Evolutionary conservation across 2,113 vertebrate species (phyloP), one percentile per base, ranked within the genome.

Genomic region (Kobus ellipsiprymnus): DNA sequence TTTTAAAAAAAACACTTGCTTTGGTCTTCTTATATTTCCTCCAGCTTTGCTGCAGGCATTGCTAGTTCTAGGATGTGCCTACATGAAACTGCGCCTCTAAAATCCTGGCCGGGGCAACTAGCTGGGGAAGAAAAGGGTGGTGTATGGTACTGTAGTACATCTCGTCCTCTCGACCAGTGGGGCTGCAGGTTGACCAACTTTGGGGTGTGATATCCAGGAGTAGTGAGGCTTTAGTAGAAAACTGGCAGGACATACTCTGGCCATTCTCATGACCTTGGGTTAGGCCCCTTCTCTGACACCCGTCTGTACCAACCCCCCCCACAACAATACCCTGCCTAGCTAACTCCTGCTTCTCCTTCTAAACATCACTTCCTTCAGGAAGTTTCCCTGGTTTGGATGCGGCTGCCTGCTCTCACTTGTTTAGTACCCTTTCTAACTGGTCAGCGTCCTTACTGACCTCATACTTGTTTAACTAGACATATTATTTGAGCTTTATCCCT

Each of bases 1-100:
- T 99, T 71, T 1, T 40, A 71, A 71, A 50, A 99, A 98, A 50
- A 33, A 6, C 0, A 1, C 17, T 98, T 98, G 64, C 82, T 15
- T 87, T 86, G 30, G 80, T 81, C 87, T 94, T 84, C 67, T 36
- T 40, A 17, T 90, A 48, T 96, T 85, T 62, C 16, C 29, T 93
- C 86, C 67, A 62, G 77, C 57, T 90, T 89, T 87, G 12, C 23
- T 50, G 12, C 46, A 23, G 23, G n/a, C 40, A n/a, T 54, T 55
- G n/a, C 23, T 33, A 94, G 50, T 90, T 92, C 55, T 64, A 80
- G 30, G 74, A 44, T 55, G 86, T 77, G 33, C 33, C n/a, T 90
- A 7, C 48, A 36, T 80, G 85, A 96, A 77, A 59, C 59, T 0
- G 1, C 59, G 19, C 36, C 59, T 90, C 19, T 67, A 27, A 74